Evolutionary conservation across 2,797 vertebrate genomes (phyloP).

Genomic region (Rhabdophis nuchalis): DNA sequence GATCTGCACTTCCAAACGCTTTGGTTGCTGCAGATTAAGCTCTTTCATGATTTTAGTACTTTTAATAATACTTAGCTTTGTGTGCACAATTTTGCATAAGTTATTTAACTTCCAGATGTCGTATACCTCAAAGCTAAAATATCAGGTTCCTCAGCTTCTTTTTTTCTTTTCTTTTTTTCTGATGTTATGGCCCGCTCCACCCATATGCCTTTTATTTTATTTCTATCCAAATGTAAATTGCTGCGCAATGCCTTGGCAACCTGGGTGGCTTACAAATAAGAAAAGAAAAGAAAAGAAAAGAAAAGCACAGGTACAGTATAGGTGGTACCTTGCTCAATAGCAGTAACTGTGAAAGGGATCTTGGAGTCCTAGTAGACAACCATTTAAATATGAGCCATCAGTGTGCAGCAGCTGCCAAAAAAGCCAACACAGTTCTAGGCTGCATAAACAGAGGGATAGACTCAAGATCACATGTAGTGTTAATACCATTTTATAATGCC

Average conservation of each 20-base stretch:
- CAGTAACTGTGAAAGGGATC: too few species aligned
- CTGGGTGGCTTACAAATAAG: neutral
- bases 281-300: neutral
- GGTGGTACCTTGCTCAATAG: too few species aligned
- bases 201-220: neutral
- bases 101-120: neutral
- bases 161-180: neutral
- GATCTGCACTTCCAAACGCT: neutral
- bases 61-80: neutral
- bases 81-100: neutral
- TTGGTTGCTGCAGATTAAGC: neutral
- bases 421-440: too few species aligned
- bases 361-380: too few species aligned
- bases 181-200: neutral
- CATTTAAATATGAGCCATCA: too few species aligned
- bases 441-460: too few species aligned
- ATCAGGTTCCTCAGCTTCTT: neutral
- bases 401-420: too few species aligned
- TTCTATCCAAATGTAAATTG: neutral
- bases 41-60: neutral
- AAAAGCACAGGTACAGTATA: too few species aligned
- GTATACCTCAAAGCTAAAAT: neutral
- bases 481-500: too few species aligned
- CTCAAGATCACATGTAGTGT: too few species aligned
- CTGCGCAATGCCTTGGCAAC: neutral